Percentiles rank a stretch among this genome's conserved stretches.
Evolutionary conservation across 2,888 invertebrate species (phyloP).

Genomic region (Lithophane leautieri): DNA sequence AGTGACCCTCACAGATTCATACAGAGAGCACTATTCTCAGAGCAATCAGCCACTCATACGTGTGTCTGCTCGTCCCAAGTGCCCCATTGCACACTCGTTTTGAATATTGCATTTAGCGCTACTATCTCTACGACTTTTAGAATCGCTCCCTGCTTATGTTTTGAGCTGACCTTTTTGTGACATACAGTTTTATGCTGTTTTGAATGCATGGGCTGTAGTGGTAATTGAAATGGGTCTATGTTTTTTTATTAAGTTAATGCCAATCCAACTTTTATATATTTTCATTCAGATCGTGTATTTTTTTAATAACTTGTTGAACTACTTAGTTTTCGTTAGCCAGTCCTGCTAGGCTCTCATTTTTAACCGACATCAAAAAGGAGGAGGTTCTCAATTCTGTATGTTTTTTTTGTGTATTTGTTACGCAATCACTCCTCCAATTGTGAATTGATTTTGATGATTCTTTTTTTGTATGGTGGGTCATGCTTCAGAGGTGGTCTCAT

Average conservation of each 20-base stretch:
- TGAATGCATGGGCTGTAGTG: constrained; percentile 4
- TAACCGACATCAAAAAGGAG: too few relatives aligned
- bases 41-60: constrained; percentile 85
- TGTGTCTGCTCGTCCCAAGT: constrained; percentile 80
- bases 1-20: constrained; percentile 79
- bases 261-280: constrained; percentile 2
- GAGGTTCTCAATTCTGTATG: too few relatives aligned
- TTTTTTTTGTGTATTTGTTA: too few relatives aligned
- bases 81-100: constrained; percentile 81
- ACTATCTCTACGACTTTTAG: constrained; percentile 72
- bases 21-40: constrained; percentile 79
- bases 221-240: constrained; percentile 10
- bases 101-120: constrained; percentile 87
- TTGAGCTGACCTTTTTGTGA: constrained; percentile 60
- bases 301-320: constrained; percentile 2
- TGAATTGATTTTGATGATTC: too few relatives aligned
- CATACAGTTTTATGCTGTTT: constrained; percentile 31
- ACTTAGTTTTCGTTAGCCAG: neutral
- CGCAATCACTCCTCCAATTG: too few relatives aligned
- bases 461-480: too few relatives aligned
- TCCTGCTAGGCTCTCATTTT: neutral
- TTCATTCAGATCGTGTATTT: constrained; percentile 13
- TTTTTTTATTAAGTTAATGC: constrained; percentile 11
- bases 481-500: too few relatives aligned
- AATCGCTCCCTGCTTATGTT: constrained; percentile 55